Base-by-base conservation (phyloP, 2,797 vertebrate genomes). In the Sebastes vulpes region DNA sequence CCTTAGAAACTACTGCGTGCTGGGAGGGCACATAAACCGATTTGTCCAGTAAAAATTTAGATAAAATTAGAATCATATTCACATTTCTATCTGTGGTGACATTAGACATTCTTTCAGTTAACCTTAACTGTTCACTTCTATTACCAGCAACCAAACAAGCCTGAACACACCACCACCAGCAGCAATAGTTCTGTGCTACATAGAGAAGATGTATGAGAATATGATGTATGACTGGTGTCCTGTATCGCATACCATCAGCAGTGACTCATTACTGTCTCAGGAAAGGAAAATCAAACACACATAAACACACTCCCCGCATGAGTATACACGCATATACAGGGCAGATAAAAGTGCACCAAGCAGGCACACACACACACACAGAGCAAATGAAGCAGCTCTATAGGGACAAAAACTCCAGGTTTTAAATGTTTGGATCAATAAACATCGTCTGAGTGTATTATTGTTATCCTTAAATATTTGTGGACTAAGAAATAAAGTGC, bases 231-330 rank as follows among this genome's bases (percentile, higher is more conserved):
- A 90, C 87, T 86, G 57, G 73, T 89, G 87, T 78, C 29, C 72
- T 88, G 89, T 87, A 86, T 89, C 80, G 18, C 84, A 93, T 90
- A 92, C 86, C 88, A 92, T 92, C 84, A 85, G 71, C 69, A 67
- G 23, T 94, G 93, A 93, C 82, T 94, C 94, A 94, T 84, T 81
- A 66, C 72, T 63, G 81, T 88, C 84, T 87, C 68, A 90, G 86
- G 76, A 86, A 85, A 71, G 84, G 79, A 90, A 91, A 85, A 82
- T 82, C 81, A 90, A 81, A 80, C 85, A 86, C 65, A 86, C 65
- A 68, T 87, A 90, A 89, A 95, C 87, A 92, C 81, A 79, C 81
- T 82, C 79, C 75, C 71, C 70, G 50, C 79, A 86, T 71, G 82
- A 67, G 77, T 70, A 75, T 69, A 77, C 70, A 83, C 70, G 42